Percentiles rank a stretch among this genome's conserved stretches.
Evolutionary conservation across 2,888 invertebrate genomes (phyloP).

Genomic region (Netelia inedita): DNA sequence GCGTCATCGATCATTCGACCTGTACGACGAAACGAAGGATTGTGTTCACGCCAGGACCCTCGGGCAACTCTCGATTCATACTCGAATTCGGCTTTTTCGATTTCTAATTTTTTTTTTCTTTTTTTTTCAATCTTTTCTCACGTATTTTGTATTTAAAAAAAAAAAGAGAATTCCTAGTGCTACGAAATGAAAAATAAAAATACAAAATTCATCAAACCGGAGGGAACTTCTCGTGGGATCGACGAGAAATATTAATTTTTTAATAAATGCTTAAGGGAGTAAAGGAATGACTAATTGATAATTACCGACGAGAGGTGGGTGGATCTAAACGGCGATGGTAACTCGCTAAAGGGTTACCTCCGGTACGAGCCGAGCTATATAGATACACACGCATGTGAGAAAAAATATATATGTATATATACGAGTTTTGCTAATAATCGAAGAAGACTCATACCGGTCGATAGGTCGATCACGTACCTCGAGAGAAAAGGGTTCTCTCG

Average conservation of each 20-base stretch:
- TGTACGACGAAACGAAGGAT: slow-evolving; percentile 37
- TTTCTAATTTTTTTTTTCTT: neutral
- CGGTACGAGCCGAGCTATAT: slow-evolving; percentile 20
- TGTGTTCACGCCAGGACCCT: slow-evolving; percentile 22
- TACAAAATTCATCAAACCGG: neutral
- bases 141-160: no score
- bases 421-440: slow-evolving; percentile 52
- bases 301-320: slow-evolving; percentile 51
- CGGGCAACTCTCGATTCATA: no score
- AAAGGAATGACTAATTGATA: slow-evolving; percentile 64
- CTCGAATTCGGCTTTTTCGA: no score
- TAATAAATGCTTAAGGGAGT: slow-evolving; percentile 23
- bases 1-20: slow-evolving; percentile 72
- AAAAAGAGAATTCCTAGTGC: neutral
- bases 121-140: neutral
- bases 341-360: slow-evolving; percentile 26
- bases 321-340: slow-evolving; percentile 56
- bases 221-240: neutral
- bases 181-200: neutral
- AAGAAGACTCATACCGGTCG: slow-evolving; percentile 41
- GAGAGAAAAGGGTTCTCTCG: slow-evolving; percentile 64
- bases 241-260: slow-evolving; percentile 24
- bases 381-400: neutral
- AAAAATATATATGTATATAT: slow-evolving; percentile 14
- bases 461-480: slow-evolving; percentile 65